A percentile compares a stretch with the other conserved stretches of the same genome.
Conservation (phyloP, 2,888 invertebrate species). For the Eilema sororculum region DNA sequence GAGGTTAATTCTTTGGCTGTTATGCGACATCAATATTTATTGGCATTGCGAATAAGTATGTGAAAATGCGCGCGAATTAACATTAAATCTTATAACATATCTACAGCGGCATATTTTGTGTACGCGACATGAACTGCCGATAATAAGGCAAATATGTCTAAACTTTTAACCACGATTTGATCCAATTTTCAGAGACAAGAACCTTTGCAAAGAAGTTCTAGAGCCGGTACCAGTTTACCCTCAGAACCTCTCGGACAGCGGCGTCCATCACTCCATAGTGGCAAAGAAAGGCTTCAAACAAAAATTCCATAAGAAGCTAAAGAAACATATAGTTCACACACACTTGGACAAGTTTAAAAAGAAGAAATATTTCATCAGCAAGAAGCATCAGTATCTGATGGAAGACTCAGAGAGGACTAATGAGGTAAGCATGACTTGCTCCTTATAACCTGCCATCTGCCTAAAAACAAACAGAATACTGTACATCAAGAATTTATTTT, state of each 20-base stretch:
- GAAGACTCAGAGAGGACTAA: conserved; percentile 62
- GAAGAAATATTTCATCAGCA: conserved; percentile 69
- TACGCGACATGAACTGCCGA: too few species aligned
- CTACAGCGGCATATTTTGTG: too few species aligned
- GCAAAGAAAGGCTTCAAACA: conserved; percentile 77
- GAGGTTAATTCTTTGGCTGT: too few species aligned
- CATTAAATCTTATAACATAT: too few species aligned
- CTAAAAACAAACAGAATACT: too few species aligned
- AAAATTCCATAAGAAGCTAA: conserved; percentile 72
- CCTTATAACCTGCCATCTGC: background rate
- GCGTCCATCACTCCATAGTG: conserved; percentile 74
- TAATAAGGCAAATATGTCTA: too few species aligned
- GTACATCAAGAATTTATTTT: too few species aligned
- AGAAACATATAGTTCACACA: conserved; percentile 65
- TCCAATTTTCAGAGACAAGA: conserved; percentile 57
- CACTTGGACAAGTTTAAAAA: conserved; percentile 69
- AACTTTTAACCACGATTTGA: too few species aligned
- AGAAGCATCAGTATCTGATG: conserved; percentile 61
- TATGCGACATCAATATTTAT: too few species aligned
- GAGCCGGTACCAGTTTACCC: conserved; percentile 64
- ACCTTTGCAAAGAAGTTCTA: conserved; percentile 69
- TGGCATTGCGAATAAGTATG: too few species aligned
- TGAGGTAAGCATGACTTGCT: conserved; percentile 50
- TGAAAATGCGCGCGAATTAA: too few species aligned
- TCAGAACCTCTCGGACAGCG: conserved; percentile 67